These are phyloP conservation scores for Cavia porcellus DNA, from an alignment of 2,113 vertebrate species.

Conservation along the genomic window DNA sequence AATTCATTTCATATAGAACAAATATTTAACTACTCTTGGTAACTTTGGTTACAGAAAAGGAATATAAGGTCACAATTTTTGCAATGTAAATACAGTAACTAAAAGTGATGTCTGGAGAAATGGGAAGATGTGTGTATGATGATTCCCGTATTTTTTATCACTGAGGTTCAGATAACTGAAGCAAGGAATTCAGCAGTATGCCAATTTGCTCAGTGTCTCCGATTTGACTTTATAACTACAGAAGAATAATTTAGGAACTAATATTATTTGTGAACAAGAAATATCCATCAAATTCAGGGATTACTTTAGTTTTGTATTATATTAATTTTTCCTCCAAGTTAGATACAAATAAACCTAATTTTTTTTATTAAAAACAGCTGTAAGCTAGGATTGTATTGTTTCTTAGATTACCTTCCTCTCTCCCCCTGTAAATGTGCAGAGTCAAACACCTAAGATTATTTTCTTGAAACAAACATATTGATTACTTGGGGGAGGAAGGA, in stretches of 20 bases:
- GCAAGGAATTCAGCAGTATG: neutral
- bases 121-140: neutral
- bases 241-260: slow-evolving; percentile 35
- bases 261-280: neutral
- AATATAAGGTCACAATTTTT: slow-evolving; percentile 48
- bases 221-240: slow-evolving; percentile 7
- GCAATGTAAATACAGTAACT: slow-evolving; percentile 48
- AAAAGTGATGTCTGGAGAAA: neutral
- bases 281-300: neutral
- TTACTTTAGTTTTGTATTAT: slow-evolving; percentile 16
- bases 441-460: neutral
- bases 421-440: neutral
- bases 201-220: neutral
- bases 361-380: neutral
- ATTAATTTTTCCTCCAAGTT: slow-evolving; percentile 50
- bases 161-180: slow-evolving; percentile 26
- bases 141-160: neutral
- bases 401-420: neutral
- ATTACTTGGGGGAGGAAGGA: neutral
- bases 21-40: slow-evolving; percentile 32
- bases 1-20: neutral
- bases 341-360: slow-evolving; percentile 47
- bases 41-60: slow-evolving; percentile 34
- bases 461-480: slow-evolving; percentile 2
- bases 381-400: neutral